Percentiles rank a stretch among this genome's conserved stretches.
Conservation (phyloP, 2,797 vertebrate species). For the Peromyscus aztecus region DNA sequence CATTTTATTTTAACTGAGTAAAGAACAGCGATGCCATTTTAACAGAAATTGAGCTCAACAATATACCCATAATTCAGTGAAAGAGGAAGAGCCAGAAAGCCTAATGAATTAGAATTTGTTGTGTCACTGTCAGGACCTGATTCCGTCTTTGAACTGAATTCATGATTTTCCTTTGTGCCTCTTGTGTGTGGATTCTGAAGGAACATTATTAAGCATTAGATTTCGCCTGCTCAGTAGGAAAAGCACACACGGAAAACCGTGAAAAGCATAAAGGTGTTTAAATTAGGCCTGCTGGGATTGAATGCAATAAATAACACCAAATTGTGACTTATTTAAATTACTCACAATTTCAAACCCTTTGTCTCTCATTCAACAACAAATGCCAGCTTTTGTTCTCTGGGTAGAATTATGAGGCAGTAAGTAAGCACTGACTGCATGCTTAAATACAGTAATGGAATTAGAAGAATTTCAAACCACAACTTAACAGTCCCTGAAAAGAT, state of each 20-base stretch:
- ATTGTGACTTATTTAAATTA: constrained; percentile 77
- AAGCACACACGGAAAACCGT: neutral
- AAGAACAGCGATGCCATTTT: constrained; percentile 24
- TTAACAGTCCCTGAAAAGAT: constrained; percentile 58
- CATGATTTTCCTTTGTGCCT: constrained; percentile 49
- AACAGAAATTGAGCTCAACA: constrained; percentile 46
- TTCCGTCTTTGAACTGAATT: constrained; percentile 29
- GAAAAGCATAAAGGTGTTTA: constrained; percentile 65
- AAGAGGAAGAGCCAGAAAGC: neutral
- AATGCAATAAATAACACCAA: constrained; percentile 71
- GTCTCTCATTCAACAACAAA: constrained; percentile 71
- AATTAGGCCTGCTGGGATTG: constrained; percentile 54
- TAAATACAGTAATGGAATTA: constrained; percentile 73
- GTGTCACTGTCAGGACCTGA: neutral
- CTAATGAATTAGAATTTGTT: constrained; percentile 61
- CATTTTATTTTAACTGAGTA: constrained; percentile 4
- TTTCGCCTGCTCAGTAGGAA: constrained; percentile 52
- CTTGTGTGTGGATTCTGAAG: neutral
- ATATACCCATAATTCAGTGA: neutral
- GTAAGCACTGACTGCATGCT: constrained; percentile 70
- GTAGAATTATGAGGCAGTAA: constrained; percentile 65
- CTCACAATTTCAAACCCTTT: constrained; percentile 71
- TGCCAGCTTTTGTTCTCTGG: constrained; percentile 69
- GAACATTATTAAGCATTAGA: constrained; percentile 47
- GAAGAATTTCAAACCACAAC: constrained; percentile 55